Base-by-base conservation (phyloP, 2,888 invertebrate species). In the Dicycla oo region DNA sequence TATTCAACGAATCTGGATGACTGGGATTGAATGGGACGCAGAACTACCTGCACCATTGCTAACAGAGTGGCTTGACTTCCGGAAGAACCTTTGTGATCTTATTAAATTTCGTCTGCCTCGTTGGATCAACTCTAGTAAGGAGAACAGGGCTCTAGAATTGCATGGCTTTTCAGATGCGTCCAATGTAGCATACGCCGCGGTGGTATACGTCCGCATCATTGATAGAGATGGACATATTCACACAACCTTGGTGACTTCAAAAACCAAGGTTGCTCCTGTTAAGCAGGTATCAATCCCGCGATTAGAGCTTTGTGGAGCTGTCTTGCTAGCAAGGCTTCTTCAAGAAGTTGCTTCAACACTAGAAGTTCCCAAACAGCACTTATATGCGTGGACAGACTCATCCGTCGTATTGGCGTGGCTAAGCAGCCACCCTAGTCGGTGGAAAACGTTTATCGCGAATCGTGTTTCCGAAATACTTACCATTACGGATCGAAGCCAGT, bases 351-450 rank as follows among this genome's bases (percentile, higher is more conserved):
- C 74, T 10, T 5, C 58, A 20, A 61, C 30, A 3, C n/a, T 77
- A 20, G 30, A 49, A 8, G 56, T 63, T 40, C 20, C 60, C 7
- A 75, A 71, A 56, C 10, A 34, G 2, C n/a, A 73, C 8, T 13
- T 64, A 30, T 30, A 66, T 34, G 73, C 71, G 0, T 79, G 79
- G 79, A 75, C 75, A 2, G 80, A 84, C 54, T 79, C 82, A 10
- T 58, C 69, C 0, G 69, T 80, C 0, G 80, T 81, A 0, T 63
- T 83, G 3, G 78, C 83, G 0, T 81, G 80, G 83, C 34, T 81
- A 1, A 74, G 51, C n/a, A n/a, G n/a, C n/a, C n/a, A n/a, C n/a
- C n/a, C n/a, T n/a, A n/a, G n/a, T n/a, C n/a, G n/a, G n/a, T n/a
- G n/a, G n/a, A n/a, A n/a, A n/a, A n/a, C n/a, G n/a, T n/a, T n/a